Evolutionary conservation across 2,797 vertebrate genomes (phyloP).

Genomic region (Pelochelys cantorii): DNA sequence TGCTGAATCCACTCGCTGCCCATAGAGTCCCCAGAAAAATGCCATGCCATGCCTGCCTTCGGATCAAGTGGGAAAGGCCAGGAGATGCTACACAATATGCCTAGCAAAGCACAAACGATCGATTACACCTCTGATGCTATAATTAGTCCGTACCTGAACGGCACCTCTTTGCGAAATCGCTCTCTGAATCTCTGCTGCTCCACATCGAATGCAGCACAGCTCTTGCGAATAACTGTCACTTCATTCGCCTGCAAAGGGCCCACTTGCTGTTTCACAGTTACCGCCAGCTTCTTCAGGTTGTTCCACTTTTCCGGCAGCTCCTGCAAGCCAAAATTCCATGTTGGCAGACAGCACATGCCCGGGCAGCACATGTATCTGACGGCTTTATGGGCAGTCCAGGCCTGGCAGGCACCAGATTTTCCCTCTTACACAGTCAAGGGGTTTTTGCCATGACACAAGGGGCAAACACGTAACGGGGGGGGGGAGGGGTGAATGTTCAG

Average conservation of each 20-base stretch:
- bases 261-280: slow-evolving; percentile 89
- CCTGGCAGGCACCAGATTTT: fast-evolving
- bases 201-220: slow-evolving; percentile 86
- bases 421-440: fast-evolving
- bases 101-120: fast-evolving
- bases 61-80: not conserved
- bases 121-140: fast-evolving
- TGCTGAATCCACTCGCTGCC: not conserved
- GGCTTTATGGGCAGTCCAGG: fast-evolving
- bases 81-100: fast-evolving
- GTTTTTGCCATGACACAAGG: not conserved
- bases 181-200: slow-evolving; percentile 88
- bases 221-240: slow-evolving; percentile 85
- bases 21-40: not conserved
- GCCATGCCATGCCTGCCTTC: fast-evolving
- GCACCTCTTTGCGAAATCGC: slow-evolving; percentile 84
- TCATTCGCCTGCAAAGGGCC: slow-evolving; percentile 91
- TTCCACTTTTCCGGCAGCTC: slow-evolving; percentile 94
- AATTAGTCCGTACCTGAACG: slow-evolving; percentile 86
- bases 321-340: slow-evolving; percentile 72
- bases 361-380: fast-evolving
- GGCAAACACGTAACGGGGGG: not conserved
- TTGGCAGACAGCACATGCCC: not conserved
- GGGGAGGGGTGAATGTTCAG: not conserved
- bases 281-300: slow-evolving; percentile 87